A percentile compares a stretch with the other conserved stretches of the same genome.
Evolutionary conservation across 2,113 vertebrate genomes (phyloP).

Genomic region (Esox niger): DNA sequence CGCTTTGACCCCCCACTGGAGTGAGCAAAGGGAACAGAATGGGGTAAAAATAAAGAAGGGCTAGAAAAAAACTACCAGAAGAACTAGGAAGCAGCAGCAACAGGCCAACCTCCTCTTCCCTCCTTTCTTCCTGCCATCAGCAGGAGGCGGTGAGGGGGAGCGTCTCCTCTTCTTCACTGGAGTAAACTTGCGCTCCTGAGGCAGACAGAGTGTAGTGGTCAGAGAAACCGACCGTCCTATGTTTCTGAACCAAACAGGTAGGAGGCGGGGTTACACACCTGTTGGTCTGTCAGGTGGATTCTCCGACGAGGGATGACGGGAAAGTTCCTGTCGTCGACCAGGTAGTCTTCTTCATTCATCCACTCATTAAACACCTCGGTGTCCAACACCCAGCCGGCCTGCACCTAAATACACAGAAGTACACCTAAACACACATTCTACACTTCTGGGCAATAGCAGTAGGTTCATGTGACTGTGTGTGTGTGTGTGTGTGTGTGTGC

Average conservation of each 20-base stretch:
- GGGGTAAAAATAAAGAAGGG: too few relatives aligned
- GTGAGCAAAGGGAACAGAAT: too few relatives aligned
- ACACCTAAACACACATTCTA: background rate
- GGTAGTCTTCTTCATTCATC: conserved; percentile 99
- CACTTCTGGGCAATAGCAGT: background rate
- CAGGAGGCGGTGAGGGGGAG: conserved; percentile 86
- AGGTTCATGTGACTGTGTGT: background rate
- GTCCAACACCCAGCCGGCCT: conserved; percentile 90
- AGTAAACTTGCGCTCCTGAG: conserved; percentile 80
- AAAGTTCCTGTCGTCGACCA: conserved; percentile 85
- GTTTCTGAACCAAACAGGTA: background rate
- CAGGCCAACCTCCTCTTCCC: conserved; percentile 89
- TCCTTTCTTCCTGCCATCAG: conserved; percentile 89
- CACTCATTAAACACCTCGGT: conserved; percentile 92
- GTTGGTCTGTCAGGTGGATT: conserved; percentile 83
- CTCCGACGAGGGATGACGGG: conserved; percentile 79
- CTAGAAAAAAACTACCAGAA: too few relatives aligned
- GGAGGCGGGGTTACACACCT: conserved; percentile 61
- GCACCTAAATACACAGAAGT: conserved; percentile 79
- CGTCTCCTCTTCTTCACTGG: conserved; percentile 86
- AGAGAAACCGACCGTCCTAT: background rate
- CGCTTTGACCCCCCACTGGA: conserved; percentile 60
- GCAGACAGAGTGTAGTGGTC: background rate
- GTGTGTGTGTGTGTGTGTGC: conserved; percentile 1
- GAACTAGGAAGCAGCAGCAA: background rate